Evolutionary conservation across 2,113 vertebrate genomes (phyloP), one percentile per base, ranked within the genome.

Genomic region (Brachyhypopomus occidentalis): DNA sequence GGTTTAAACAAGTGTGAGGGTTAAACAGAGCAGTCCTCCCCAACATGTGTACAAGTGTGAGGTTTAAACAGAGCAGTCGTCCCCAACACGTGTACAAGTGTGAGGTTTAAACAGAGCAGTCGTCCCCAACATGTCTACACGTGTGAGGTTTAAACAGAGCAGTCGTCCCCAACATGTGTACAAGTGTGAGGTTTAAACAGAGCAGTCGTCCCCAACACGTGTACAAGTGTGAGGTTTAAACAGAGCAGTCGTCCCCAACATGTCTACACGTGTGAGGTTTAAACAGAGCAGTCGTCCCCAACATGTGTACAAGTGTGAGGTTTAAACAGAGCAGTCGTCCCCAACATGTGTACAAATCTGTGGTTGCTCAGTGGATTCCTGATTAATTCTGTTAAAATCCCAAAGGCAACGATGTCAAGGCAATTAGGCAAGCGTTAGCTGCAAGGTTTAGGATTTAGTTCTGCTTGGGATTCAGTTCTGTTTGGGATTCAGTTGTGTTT

Each of bases 391-490:
- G 36, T 27, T 85, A 81, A 80, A 86, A 80, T 52, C 45, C 45
- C 83, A 90, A 87, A 84, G 71, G 75, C 71, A 12, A 85, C 1
- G 71, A 86, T 86, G 86, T 89, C 87, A 89, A 87, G 88, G 84
- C 83, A 88, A 86, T 90, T 89, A 86, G 78, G 66, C 78, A 25
- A 75, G 69, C 38, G 76, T 83, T 83, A 56, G 70, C 85, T 82
- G 79, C 79, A 27, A 52, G 62, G 73, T 62, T 85, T 36, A 19
- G 63, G 72, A 74, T 70, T 56, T 70, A 66, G 77, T 82, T 63
- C 72, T 78, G 78, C 83, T 84, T 88, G 81, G 79, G 75, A 86
- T 90, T 82, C 83, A 87, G 82, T 87, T 30, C 30, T 30, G 30
- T 30, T 85, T 36, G 23, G 63, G 72, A 74, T 70, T 56, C 60